Conservation (phyloP, 2,797 vertebrate species). For the Uromys caudimaculatus region DNA sequence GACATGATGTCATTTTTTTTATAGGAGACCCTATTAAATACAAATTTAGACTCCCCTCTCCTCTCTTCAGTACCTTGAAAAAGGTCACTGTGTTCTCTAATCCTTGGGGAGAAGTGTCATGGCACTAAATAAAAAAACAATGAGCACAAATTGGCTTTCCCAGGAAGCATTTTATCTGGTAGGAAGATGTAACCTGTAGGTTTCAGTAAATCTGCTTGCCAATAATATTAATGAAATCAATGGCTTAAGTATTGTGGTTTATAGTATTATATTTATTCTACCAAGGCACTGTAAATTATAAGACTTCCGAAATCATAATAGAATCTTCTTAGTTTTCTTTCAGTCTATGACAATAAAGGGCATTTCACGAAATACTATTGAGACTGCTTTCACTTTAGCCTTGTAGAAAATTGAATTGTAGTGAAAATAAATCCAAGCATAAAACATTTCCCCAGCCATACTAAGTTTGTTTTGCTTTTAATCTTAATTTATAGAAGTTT, state of each 20-base stretch:
- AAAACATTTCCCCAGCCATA: not conserved
- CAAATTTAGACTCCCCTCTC: not conserved
- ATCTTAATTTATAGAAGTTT: not conserved
- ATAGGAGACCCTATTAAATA: conserved; percentile 15
- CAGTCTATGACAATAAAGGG: not conserved
- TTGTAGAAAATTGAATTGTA: conserved; percentile 37
- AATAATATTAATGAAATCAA: conserved; percentile 9
- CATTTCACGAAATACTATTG: not conserved
- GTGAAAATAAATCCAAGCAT: conserved; percentile 3
- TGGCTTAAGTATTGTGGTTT: not conserved
- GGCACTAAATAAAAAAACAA: not conserved
- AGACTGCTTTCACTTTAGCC: not conserved
- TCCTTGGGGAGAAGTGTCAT: not conserved
- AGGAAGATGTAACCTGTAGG: not conserved
- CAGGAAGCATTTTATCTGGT: conserved; percentile 30
- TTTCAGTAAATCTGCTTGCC: not conserved
- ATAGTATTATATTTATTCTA: not conserved
- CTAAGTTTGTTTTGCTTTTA: not conserved
- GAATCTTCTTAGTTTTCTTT: conserved; percentile 18
- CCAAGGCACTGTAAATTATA: not conserved
- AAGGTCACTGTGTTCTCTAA: not conserved
- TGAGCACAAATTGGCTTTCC: not conserved
- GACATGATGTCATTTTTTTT: conserved; percentile 3
- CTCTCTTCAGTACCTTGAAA: not conserved
- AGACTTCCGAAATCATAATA: not conserved